phyloP scores from a whole-genome alignment of 2,888 invertebrate species.

The Unio pictorum region DNA sequence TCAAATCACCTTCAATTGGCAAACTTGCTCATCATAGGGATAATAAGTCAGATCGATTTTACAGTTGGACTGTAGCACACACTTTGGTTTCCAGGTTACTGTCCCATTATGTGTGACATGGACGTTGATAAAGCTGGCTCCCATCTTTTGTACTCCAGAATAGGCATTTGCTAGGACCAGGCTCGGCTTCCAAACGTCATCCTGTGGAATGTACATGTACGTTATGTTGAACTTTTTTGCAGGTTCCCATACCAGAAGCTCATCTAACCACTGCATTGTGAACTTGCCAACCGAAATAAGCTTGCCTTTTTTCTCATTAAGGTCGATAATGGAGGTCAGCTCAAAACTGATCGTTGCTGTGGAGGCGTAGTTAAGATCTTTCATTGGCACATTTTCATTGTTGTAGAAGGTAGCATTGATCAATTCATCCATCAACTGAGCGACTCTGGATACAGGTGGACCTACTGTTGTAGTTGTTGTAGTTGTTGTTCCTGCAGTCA shows the following conservation, averaged over 20 bases:
- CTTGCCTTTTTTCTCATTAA: constrained; percentile 20
- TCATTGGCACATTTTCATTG: constrained; percentile 19
- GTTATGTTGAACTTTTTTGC: constrained; percentile 13
- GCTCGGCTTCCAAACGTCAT: constrained; percentile 31
- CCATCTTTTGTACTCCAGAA: constrained; percentile 15
- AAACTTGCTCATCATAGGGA: constrained; percentile 28
- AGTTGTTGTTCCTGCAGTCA: constrained; percentile 6
- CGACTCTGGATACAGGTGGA: constrained; percentile 17
- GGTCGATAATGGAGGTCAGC: constrained; percentile 21
- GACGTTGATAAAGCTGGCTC: constrained; percentile 17
- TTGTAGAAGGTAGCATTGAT: constrained; percentile 19
- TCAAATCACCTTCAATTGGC: constrained; percentile 18
- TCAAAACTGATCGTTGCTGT: constrained; percentile 20
- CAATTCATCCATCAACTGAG: constrained; percentile 7
- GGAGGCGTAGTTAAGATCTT: constrained; percentile 12
- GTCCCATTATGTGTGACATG: constrained; percentile 20
- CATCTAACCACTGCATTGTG: constrained; percentile 21
- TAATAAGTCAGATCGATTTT: constrained; percentile 25
- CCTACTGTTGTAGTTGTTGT: constrained; percentile 19
- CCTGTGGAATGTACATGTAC: constrained; percentile 21
- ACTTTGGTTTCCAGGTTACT: constrained; percentile 25
- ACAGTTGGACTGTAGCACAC: constrained; percentile 22
- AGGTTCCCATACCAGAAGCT: constrained; percentile 22
- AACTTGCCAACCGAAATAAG: constrained; percentile 15
- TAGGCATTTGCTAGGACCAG: constrained; percentile 26